phyloP scores from a whole-genome alignment of 2,888 invertebrate genomes.

The Spatulosminthurus flaviceps region DNA sequence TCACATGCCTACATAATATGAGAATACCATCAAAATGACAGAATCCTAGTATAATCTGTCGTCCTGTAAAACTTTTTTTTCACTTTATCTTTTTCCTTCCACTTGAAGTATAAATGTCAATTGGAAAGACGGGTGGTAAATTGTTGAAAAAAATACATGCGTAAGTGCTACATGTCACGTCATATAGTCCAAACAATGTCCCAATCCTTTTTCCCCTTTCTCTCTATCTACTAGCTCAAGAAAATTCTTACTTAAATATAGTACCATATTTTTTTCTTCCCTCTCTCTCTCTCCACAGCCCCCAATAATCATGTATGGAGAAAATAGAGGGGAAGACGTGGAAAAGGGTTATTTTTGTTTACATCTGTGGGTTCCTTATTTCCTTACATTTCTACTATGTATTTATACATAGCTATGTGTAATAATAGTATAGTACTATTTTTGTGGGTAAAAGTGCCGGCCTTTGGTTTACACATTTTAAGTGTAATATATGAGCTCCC shows the following conservation, averaged over 20 bases:
- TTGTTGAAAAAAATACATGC: constrained; percentile 1
- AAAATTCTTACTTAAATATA: neutral
- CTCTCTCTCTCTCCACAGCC: neutral
- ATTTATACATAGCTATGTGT: too few relatives aligned
- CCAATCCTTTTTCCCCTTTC: neutral
- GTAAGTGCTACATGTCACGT: constrained; percentile 15
- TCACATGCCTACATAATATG: too few relatives aligned
- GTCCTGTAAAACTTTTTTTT: neutral
- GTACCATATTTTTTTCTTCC: neutral
- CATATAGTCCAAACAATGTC: neutral
- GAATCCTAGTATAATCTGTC: too few relatives aligned
- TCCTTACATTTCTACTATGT: neutral
- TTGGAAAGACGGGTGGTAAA: constrained; percentile 20
- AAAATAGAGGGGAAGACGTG: neutral
- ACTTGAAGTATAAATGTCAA: constrained; percentile 23
- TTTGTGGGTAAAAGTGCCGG: neutral
- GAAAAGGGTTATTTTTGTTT: constrained; percentile 22
- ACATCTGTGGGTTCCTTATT: constrained; percentile 4
- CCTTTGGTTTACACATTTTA: neutral
- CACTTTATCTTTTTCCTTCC: neutral
- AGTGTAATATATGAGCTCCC: constrained; percentile 25
- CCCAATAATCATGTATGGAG: neutral
- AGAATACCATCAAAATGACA: too few relatives aligned
- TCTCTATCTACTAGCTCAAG: neutral
- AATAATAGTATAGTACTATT: neutral